Evolutionary conservation across 2,113 vertebrate species (phyloP), one percentile per base, ranked within the genome.

Genomic region (Calyptommatus sinebrachiatus): DNA sequence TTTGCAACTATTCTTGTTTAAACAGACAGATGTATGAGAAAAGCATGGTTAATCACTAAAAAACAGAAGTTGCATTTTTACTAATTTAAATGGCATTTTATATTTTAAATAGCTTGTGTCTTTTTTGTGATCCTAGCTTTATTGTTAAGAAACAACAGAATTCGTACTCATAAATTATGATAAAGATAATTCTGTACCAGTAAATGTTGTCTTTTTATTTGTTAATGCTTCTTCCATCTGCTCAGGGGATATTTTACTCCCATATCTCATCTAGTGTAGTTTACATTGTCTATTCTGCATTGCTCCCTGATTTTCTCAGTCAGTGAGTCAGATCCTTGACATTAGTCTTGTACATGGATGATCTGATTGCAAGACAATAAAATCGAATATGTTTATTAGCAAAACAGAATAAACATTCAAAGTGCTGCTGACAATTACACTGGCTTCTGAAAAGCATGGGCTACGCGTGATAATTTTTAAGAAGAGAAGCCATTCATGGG

Each of bases 331-430:
- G 71, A 83, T 78, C 71, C 28, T 78, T 74, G 65, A 70, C 53
- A 53, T 62, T 35, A 78, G 35, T 83, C 69, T 78, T 10, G 8
- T 83, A 83, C 35, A 78, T 63, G 71, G 50, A 35, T 60, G 73
- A 74, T 50, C 65, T 74, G 82, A 83, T 78, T 69, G 71, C 76
- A 74, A 70, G 76, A 74, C 53, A 83, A 74, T 74, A 78, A 83
- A 78, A 29, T 22, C 71, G 70, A 69, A 83, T 63, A 50, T 73
- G 78, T 78, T 83, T 53, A 78, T 83, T 83, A 73, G 65, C 22
- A 73, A 68, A 78, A 31, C 71, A 46, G 50, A 68, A 68, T 83
- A 48, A 71, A 53, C 71, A 77, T 77, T 85, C 24, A 81, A 68
- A 88, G 8, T 22, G 2, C 0, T 86, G 3, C 4, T 1, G 5